A percentile compares a stretch with the other conserved stretches of the same genome.
Conservation (phyloP, 2,888 invertebrate genomes). For the Colostygia pectinataria region DNA sequence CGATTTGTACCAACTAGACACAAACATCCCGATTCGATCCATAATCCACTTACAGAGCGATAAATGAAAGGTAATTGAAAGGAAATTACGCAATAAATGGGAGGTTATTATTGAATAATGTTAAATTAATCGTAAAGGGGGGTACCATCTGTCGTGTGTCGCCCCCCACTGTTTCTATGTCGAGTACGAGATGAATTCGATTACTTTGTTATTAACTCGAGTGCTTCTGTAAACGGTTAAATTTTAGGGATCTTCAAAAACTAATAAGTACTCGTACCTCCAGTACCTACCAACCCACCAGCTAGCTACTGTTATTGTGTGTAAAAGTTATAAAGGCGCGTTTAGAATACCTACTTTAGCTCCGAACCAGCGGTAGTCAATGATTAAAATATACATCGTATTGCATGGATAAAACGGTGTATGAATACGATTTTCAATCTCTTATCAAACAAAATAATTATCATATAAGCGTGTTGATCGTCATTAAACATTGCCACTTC, state of each 20-base stretch:
- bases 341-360: too few species aligned
- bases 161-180: slow-evolving; percentile 43
- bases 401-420: too few species aligned
- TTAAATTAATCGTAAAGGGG: slow-evolving; percentile 76
- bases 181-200: slow-evolving; percentile 46
- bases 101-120: slow-evolving; percentile 82
- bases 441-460: too few species aligned
- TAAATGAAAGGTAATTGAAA: slow-evolving; percentile 81
- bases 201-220: slow-evolving; percentile 49
- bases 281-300: neutral
- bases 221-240: slow-evolving; percentile 40
- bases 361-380: too few species aligned
- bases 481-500: too few species aligned
- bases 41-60: slow-evolving; percentile 75
- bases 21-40: slow-evolving; percentile 31
- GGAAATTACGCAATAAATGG: slow-evolving; percentile 82
- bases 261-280: neutral
- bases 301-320: slow-evolving; percentile 2
- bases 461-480: too few species aligned
- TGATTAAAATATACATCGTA: too few species aligned
- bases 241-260: slow-evolving; percentile 13
- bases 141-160: slow-evolving; percentile 73
- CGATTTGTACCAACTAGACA: slow-evolving; percentile 9
- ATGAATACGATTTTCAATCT: too few species aligned
- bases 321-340: neutral